These are phyloP conservation scores for Masticophis lateralis DNA, from an alignment of 2,797 vertebrate species.

Conservation along the genomic window DNA sequence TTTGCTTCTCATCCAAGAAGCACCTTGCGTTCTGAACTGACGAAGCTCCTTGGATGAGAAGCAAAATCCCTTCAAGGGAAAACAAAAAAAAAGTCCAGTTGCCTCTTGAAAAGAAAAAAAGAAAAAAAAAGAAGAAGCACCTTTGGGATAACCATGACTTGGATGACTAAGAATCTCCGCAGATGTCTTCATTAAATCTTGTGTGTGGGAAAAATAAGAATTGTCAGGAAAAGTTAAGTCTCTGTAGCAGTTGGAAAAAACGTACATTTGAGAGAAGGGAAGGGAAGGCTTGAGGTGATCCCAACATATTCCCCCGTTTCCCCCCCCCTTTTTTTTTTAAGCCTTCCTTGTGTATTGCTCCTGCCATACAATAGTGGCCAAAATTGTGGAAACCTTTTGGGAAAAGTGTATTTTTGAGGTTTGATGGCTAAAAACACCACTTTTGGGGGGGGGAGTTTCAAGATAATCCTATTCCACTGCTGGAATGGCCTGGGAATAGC, in stretches of 20 bases:
- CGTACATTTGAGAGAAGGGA: not conserved
- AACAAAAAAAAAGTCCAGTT: not conserved
- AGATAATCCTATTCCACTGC: too few species aligned
- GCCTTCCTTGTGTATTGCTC: not conserved
- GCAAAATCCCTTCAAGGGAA: not conserved
- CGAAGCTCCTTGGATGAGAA: not conserved
- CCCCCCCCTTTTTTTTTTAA: too few species aligned
- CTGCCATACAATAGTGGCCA: not conserved
- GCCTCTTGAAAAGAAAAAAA: not conserved
- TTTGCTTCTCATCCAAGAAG: not conserved
- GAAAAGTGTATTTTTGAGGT: too few species aligned
- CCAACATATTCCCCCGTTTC: not conserved
- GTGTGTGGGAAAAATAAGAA: not conserved
- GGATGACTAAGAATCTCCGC: not conserved
- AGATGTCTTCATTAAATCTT: not conserved
- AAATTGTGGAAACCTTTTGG: too few species aligned
- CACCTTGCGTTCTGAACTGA: not conserved
- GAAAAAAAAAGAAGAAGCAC: not conserved
- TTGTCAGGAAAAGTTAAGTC: not conserved
- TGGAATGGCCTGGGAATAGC: too few species aligned
- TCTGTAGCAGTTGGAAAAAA: not conserved
- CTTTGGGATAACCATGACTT: not conserved
- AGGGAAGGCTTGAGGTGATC: not conserved
- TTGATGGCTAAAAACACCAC: too few species aligned
- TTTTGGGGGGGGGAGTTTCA: too few species aligned